phyloP scores from a whole-genome alignment of 2,113 vertebrate species.

The Notiomystis cincta region DNA sequence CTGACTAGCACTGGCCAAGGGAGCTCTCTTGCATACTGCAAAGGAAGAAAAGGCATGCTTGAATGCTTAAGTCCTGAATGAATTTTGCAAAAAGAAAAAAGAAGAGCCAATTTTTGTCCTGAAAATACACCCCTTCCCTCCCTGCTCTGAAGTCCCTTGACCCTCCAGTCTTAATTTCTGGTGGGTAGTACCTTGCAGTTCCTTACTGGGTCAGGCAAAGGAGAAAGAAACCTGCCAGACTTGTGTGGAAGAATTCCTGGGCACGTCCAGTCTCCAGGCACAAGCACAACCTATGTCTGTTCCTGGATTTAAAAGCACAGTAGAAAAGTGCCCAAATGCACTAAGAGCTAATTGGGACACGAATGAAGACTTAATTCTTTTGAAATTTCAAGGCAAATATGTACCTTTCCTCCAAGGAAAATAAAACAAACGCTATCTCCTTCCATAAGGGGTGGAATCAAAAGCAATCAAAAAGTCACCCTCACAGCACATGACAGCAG shows the following conservation, averaged over 20 bases:
- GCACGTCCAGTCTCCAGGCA: neutral
- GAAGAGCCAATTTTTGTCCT: neutral
- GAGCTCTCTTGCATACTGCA: neutral
- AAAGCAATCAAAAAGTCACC: neutral
- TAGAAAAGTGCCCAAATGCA: neutral
- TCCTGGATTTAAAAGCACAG: neutral
- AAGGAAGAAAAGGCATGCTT: neutral
- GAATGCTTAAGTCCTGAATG: neutral
- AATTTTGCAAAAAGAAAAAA: constrained; percentile 32
- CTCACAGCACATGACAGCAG: neutral
- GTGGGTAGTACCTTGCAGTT: neutral
- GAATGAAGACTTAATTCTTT: neutral
- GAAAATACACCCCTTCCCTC: neutral
- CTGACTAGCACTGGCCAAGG: neutral
- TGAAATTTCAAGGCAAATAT: neutral
- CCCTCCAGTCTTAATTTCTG: neutral
- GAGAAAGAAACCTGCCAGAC: neutral
- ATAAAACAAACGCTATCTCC: neutral
- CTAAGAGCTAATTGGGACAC: neutral
- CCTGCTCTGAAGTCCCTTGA: neutral
- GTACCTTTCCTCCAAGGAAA: constrained; percentile 1
- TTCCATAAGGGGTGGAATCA: neutral
- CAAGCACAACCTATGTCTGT: neutral
- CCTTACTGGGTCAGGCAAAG: neutral
- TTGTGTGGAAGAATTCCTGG: neutral